phyloP scores from a whole-genome alignment of 2,888 invertebrate genomes.

The Sphecodes monilicornis region DNA sequence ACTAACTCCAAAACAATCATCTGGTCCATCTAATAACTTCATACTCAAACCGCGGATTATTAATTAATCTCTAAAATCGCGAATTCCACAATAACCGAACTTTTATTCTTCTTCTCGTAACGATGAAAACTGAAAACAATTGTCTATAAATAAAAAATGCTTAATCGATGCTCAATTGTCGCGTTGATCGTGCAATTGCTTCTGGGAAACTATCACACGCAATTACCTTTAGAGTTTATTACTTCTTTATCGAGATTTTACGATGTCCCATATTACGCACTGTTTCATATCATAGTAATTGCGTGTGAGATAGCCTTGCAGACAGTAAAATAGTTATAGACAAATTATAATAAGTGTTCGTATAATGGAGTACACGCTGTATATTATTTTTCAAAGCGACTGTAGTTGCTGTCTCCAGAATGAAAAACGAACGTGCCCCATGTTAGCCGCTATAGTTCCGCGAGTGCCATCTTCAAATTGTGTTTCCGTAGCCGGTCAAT shows the following conservation, averaged over 20 bases:
- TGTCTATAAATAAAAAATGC: background rate
- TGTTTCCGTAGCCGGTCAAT: constrained; percentile 34
- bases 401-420: background rate
- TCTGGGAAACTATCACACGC: background rate
- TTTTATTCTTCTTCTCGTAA: no score
- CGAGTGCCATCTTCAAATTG: constrained; percentile 21
- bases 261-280: background rate
- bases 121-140: no score
- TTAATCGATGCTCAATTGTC: background rate
- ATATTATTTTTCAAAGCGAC: background rate
- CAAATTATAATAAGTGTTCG: background rate
- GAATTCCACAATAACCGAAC: no score
- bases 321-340: background rate
- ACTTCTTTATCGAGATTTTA: background rate
- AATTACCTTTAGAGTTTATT: background rate
- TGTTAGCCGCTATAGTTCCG: background rate
- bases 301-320: background rate
- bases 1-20: no score
- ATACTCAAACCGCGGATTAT: no score
- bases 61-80: no score
- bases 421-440: constrained; percentile 24
- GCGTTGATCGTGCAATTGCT: background rate
- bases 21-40: no score
- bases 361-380: background rate
- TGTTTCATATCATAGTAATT: background rate